Evolutionary conservation across 2,113 vertebrate species (phyloP).

Genomic region (Festucalex cinctus): DNA sequence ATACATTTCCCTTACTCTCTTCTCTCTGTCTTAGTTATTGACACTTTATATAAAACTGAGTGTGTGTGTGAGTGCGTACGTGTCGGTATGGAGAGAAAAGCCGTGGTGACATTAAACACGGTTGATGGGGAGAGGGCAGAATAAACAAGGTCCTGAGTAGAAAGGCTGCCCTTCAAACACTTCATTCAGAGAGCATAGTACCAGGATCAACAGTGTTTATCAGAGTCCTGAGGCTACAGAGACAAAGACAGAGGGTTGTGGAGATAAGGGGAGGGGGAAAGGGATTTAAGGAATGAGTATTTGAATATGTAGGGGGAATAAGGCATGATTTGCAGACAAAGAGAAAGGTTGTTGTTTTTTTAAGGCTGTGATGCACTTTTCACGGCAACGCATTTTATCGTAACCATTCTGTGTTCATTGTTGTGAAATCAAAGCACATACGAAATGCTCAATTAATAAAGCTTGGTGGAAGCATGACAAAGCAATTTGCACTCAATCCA

Average conservation of each 20-base stretch:
- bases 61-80: slow-evolving; percentile 19
- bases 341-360: slow-evolving; percentile 13
- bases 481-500: too few relatives aligned
- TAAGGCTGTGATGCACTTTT: not conserved
- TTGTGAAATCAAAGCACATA: too few relatives aligned
- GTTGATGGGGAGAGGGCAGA: slow-evolving; percentile 58
- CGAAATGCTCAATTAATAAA: not conserved
- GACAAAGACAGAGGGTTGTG: not conserved
- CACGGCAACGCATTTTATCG: not conserved
- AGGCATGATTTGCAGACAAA: slow-evolving; percentile 8
- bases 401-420: too few relatives aligned
- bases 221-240: slow-evolving; percentile 48
- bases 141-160: slow-evolving; percentile 64
- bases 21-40: not conserved
- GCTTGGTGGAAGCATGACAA: not conserved
- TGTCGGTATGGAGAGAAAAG: slow-evolving; percentile 38
- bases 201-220: slow-evolving; percentile 65
- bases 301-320: slow-evolving; percentile 4
- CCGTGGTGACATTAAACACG: slow-evolving; percentile 71
- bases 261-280: not conserved
- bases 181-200: slow-evolving; percentile 47
- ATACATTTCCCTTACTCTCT: not conserved
- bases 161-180: slow-evolving; percentile 60
- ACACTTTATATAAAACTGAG: slow-evolving; percentile 53
- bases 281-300: not conserved